phyloP scores from a whole-genome alignment of 2,888 invertebrate species.

The Drosophila sordidula region DNA sequence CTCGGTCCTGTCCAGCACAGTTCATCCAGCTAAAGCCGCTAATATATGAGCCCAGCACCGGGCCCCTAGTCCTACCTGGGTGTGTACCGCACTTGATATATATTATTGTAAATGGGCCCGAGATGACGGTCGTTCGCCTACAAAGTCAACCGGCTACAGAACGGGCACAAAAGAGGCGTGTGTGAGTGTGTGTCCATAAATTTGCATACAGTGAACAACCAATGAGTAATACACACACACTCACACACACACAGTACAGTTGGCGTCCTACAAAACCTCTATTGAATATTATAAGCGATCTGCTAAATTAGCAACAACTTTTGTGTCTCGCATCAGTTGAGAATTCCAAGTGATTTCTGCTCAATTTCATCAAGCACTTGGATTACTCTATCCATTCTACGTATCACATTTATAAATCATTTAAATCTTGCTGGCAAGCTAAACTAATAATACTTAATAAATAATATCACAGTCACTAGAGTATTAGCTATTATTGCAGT shows the following conservation, averaged over 20 bases:
- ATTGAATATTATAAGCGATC: not conserved
- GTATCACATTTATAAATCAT: no score
- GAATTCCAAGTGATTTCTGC: not conserved
- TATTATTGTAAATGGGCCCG: constrained; percentile 70
- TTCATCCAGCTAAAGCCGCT: constrained; percentile 39
- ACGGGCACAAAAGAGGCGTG: constrained; percentile 16
- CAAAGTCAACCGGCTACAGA: constrained; percentile 33
- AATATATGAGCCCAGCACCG: constrained; percentile 56
- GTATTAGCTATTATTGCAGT: no score
- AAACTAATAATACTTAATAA: no score
- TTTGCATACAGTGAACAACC: constrained; percentile 45
- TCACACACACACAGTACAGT: constrained; percentile 8
- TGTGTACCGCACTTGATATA: constrained; percentile 76
- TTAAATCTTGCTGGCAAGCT: no score
- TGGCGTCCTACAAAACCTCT: not conserved
- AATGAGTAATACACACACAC: constrained; percentile 24
- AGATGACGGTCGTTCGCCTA: constrained; percentile 43
- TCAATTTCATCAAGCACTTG: not conserved
- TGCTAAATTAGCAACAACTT: not conserved
- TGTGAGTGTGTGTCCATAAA: constrained; percentile 8
- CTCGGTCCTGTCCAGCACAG: constrained; percentile 14
- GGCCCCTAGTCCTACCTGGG: constrained; percentile 50
- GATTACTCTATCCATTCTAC: no score
- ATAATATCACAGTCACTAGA: no score
- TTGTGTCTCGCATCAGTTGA: not conserved